These are phyloP conservation scores for Diarsia rubi DNA, from an alignment of 2,888 invertebrate genomes.

Conservation along the genomic window DNA sequence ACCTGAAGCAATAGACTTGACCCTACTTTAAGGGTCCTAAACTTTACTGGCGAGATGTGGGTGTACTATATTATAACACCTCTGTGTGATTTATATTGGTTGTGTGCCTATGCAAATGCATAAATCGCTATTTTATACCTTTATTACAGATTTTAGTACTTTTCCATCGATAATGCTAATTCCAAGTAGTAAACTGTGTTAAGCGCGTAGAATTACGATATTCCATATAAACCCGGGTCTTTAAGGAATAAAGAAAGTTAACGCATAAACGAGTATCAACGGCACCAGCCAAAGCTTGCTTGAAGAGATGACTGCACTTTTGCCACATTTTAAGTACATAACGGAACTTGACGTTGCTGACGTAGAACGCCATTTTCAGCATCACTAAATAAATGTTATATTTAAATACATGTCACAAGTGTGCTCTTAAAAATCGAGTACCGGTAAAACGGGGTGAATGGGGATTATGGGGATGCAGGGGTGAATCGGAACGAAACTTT, in stretches of 20 bases:
- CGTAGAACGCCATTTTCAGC: no score
- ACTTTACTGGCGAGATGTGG: no score
- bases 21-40: neutral
- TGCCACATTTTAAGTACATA: no score
- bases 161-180: neutral
- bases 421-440: no score
- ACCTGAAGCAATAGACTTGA: neutral
- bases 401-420: no score
- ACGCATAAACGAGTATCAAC: neutral
- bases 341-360: no score
- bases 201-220: neutral
- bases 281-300: neutral
- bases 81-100: neutral
- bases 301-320: no score
- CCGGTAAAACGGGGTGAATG: no score
- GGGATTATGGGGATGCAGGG: no score
- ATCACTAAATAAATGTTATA: no score
- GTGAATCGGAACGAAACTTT: no score
- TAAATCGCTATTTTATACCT: neutral
- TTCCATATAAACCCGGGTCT: neutral
- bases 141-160: neutral
- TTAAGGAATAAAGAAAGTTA: neutral
- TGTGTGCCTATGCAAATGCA: neutral
- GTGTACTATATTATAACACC: no score
- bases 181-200: neutral